Evolutionary conservation across 1,140 invertebrate species (phyloP), one percentile per base, ranked within the genome.

Genomic region (Pogonognathellus flavescens): DNA sequence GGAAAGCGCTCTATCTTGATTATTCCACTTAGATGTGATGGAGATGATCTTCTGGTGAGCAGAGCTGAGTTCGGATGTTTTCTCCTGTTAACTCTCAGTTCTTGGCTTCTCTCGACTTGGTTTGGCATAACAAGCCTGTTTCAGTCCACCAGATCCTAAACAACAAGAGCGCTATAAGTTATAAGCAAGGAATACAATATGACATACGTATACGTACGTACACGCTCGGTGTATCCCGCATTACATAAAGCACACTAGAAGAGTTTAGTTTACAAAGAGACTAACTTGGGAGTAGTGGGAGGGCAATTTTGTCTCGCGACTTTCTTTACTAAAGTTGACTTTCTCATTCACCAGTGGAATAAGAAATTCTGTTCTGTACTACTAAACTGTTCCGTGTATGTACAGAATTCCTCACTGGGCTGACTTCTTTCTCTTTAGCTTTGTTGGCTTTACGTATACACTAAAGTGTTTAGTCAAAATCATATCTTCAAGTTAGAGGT

Each of bases 11-110:
- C 83, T 70, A 84, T 84, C 83, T 76, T 84, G 83, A 84, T 84
- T 84, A 84, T 84, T 84, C 83, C 83, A 84, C 83, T 84, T 84
- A 84, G 70, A 52, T 80, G 70, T 84, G 83, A 84, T 84, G 66
- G 83, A 84, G 83, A 84, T 84, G 66, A 84, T 84, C 70, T 84
- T 55, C 83, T 57, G 80, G 80, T 55, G 80, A 53, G 53, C 80
- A 25, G 80, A 81, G 53, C 20, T 16, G 53, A 81, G 25, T 52
- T 81, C 50, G 80, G 53, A 59, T 81, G 18, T 81, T 81, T 25
- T 81, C 20, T 55, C 18, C 80, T 55, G 18, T 53, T 31, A 80
- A 80, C 76, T 80, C 55, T 81, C 55, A 14, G 80, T 25, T 55
- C 18, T 70, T 52, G 11, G 50, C 52, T 81, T 81, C 55, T 20